Base-by-base conservation (phyloP, 2,113 vertebrate genomes). In the Gopherus flavomarginatus region DNA sequence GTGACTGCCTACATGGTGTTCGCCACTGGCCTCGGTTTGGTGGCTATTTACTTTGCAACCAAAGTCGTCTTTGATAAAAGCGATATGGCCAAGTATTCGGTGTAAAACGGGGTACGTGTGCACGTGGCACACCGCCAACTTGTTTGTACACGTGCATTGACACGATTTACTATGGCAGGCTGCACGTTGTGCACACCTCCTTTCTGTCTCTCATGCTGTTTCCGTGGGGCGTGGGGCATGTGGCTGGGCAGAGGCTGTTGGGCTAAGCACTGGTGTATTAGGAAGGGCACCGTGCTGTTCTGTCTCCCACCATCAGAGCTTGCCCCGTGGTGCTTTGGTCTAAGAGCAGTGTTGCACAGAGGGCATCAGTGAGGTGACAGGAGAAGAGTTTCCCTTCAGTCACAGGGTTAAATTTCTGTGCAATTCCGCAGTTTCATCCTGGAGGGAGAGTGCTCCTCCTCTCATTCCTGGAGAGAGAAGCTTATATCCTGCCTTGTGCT, bases 1-100 rank as follows among this genome's bases (percentile, higher is more conserved):
- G 99, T 99, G 95, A 98, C 98, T 0, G 98, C 98, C 86, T 99
- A 99, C 95, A 98, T 99, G 98, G 98, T 95, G n/a, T 98, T 98
- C 0, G 98, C 99, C 0, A 98, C 98, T 0, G 97, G 85, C n/a
- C 96, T 99, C 26, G 99, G 99, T 4, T 89, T 99, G 29, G 97
- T 99, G 2, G 98, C 99, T 86, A 98, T 99, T 90, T 98, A 98
- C 95, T 99, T 99, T 82, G 98, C 99, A 11, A 98, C 98, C 88
- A 98, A 97, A 96, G 98, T 99, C 1, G 97, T 99, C 78, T 99
- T 99, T 95, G 98, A 98, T 77, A 98, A 98, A 91, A 97, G 93
- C 1, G 99, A 99, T 96, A 98, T 99, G 97, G 96, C 94, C 14
- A 98, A 96, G 84, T 96, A 82, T 57, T 97, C 96, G 0, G 86